Percentiles rank a stretch among this genome's conserved stretches.
Conservation (phyloP, 1,140 invertebrate genomes). For the Rhopalosiphum padi region DNA sequence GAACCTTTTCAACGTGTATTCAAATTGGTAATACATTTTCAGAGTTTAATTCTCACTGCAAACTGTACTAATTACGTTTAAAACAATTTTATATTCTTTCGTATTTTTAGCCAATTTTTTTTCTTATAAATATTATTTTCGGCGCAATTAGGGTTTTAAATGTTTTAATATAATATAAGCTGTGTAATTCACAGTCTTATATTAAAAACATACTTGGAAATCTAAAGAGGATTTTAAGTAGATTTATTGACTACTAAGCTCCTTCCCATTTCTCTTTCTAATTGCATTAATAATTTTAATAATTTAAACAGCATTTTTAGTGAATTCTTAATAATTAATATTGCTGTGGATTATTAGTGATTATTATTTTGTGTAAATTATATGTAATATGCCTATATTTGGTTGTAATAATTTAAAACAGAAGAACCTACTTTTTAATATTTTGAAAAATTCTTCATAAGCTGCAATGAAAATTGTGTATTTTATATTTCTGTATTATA, state of each 20-base stretch:
- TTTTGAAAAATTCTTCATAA: background rate
- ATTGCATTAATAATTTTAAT: background rate
- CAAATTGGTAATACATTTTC: background rate
- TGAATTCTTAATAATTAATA: background rate
- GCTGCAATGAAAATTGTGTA: background rate
- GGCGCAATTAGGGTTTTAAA: background rate
- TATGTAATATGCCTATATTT: background rate
- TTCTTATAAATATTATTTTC: background rate
- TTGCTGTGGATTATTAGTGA: background rate
- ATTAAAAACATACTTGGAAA: background rate
- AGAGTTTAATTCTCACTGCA: background rate
- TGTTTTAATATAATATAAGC: background rate
- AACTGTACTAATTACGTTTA: background rate
- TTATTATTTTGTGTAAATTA: background rate
- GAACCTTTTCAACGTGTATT: background rate
- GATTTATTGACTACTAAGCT: background rate
- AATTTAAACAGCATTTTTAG: background rate
- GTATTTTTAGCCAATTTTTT: background rate
- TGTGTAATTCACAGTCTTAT: background rate
- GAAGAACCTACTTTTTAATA: background rate
- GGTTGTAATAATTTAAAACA: background rate
- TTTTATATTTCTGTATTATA: background rate
- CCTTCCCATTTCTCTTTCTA: background rate
- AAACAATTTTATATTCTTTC: background rate
- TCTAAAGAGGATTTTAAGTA: background rate